A percentile compares a stretch with the other conserved stretches of the same genome.
These are phyloP conservation scores for Girardia tigrina DNA, from an alignment of 2,888 invertebrate genomes.

Conservation along the genomic window DNA sequence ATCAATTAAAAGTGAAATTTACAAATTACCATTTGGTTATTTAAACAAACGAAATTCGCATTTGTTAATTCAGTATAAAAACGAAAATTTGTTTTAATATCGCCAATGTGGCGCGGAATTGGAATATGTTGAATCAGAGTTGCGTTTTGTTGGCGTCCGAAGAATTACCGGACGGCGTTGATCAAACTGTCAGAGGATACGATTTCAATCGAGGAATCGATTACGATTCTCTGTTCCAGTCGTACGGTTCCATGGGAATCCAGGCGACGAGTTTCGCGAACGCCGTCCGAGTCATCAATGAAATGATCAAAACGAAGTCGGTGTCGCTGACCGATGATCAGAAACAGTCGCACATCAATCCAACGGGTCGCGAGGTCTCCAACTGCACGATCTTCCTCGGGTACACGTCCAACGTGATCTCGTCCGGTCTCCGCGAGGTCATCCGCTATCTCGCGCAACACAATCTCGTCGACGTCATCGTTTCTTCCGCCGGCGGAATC, in stretches of 20 bases:
- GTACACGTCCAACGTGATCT: slow-evolving; percentile 90
- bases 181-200: slow-evolving; percentile 59
- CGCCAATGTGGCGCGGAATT: no score
- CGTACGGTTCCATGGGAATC: slow-evolving; percentile 73
- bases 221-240: slow-evolving; percentile 67
- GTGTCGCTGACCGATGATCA: slow-evolving; percentile 53
- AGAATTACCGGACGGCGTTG: background rate
- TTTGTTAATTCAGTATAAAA: no score
- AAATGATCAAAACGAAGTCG: slow-evolving; percentile 61
- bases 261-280: slow-evolving; percentile 87
- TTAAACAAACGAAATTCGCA: no score
- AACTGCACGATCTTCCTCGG: slow-evolving; percentile 81
- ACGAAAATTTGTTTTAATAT: no score
- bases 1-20: no score
- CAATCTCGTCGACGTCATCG: slow-evolving; percentile 73
- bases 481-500: slow-evolving; percentile 89
- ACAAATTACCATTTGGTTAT: no score
- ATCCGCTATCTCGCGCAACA: slow-evolving; percentile 72
- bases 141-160: slow-evolving; percentile 16
- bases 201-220: slow-evolving; percentile 80
- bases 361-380: slow-evolving; percentile 47
- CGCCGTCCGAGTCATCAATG: slow-evolving; percentile 75
- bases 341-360: slow-evolving; percentile 65
- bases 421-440: slow-evolving; percentile 79
- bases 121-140: slow-evolving; percentile 8